Base-by-base conservation (phyloP, 2,888 invertebrate species). In the Nysson spinosus region DNA sequence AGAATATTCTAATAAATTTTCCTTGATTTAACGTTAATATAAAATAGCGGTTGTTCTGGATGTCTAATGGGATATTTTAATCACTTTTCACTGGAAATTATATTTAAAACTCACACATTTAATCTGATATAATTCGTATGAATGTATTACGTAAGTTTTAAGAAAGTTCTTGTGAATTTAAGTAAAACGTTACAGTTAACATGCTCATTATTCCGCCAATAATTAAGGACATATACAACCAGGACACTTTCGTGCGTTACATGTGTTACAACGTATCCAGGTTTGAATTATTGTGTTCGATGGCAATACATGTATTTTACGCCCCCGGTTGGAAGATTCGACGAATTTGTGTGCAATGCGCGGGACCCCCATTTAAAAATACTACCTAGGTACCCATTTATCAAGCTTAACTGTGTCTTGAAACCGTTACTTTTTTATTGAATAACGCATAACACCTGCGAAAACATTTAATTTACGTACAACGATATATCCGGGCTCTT, bases 401-500 rank as follows among this genome's bases (percentile, higher is more conserved):
- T 70, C 70, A 69, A 56, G 60, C 65, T 56, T 65, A 65, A 55
- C 42, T 61, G 56, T 69, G 58, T 70, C 65, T 70, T 69, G 58
- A 57, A 69, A 49, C 54, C 65, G 65, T 70, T 65, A 54, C 65
- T 65, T 65, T n/a, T 69, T 69, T 65, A 66, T 69, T 54, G 66
- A 66, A 66, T 57, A 69, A 66, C 61, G 65, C 51, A 64, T 69
- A 69, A 63, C 69, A 69, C 69, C 69, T 69, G 69, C 55, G 69
- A 69, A 69, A 69, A 69, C 69, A 69, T 51, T 69, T 63, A 49
- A 68, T 55, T 66, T 67, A 63, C 61, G 50, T 51, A 44, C 47
- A 43, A 7, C 66, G 49, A 55, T 66, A 60, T 51, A 66, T 57
- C 32, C 34, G 14, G 42, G 19, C 22, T 34, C 30, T 44, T 60